phyloP scores from a whole-genome alignment of 2,888 invertebrate genomes.

The Agrilus cyanescens region DNA sequence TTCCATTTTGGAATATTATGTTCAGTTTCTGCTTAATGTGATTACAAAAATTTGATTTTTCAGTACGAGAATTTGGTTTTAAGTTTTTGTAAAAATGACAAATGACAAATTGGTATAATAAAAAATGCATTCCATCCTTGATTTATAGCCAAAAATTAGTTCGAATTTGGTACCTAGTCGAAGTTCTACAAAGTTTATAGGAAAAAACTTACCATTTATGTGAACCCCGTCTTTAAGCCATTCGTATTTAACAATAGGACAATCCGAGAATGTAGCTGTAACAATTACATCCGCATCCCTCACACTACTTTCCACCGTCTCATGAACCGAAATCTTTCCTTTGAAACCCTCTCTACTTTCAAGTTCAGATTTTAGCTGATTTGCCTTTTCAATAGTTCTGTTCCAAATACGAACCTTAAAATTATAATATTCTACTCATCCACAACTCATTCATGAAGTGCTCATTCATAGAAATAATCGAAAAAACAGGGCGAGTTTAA shows the following conservation, averaged over 20 bases:
- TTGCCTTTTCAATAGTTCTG: slow-evolving; percentile 31
- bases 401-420: slow-evolving; percentile 44
- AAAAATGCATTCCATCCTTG: too few species aligned
- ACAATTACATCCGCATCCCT: slow-evolving; percentile 48
- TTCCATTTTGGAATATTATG: too few species aligned
- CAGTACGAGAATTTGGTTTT: too few species aligned
- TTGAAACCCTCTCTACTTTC: slow-evolving; percentile 15
- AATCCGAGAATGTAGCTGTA: slow-evolving; percentile 41
- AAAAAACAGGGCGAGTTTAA: too few species aligned
- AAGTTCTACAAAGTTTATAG: background rate
- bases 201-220: slow-evolving; percentile 43
- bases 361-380: slow-evolving; percentile 28
- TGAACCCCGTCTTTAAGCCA: slow-evolving; percentile 46
- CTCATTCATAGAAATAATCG: too few species aligned
- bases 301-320: slow-evolving; percentile 38
- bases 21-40: too few species aligned
- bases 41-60: too few species aligned
- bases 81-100: too few species aligned
- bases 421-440: background rate
- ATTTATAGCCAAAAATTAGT: too few species aligned
- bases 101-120: too few species aligned
- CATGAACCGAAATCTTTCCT: slow-evolving; percentile 16
- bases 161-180: background rate
- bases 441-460: too few species aligned
- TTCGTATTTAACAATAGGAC: slow-evolving; percentile 38